Evolutionary conservation across 2,888 invertebrate genomes (phyloP).

Genomic region (Myopa testacea): DNA sequence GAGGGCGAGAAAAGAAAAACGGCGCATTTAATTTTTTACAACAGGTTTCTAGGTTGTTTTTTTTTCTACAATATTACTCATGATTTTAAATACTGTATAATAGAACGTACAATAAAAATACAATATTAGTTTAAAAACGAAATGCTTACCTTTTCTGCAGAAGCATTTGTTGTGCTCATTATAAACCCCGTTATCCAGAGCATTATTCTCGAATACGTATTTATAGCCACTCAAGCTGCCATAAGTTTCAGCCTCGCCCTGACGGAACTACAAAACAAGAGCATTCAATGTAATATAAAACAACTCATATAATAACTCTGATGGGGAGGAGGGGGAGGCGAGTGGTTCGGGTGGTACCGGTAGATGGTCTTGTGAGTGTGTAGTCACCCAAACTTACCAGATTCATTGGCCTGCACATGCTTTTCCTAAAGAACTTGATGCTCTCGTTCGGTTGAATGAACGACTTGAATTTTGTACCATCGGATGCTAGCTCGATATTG

Average conservation of each 20-base stretch:
- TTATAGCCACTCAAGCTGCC: constrained; percentile 77
- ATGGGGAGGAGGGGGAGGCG: too few species aligned
- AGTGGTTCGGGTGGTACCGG: neutral
- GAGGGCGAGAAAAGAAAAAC: too few species aligned
- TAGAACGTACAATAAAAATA: too few species aligned
- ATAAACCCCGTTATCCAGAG: constrained; percentile 81
- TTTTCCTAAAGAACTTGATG: constrained; percentile 83
- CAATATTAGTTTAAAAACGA: too few species aligned
- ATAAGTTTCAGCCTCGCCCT: constrained; percentile 72
- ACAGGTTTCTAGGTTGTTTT: too few species aligned
- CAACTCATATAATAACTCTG: neutral
- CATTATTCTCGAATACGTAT: constrained; percentile 81
- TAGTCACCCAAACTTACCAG: constrained; percentile 72
- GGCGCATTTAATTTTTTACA: too few species aligned
- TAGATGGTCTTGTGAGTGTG: neutral
- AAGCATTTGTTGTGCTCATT: constrained; percentile 85
- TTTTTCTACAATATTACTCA: too few species aligned
- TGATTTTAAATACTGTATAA: too few species aligned
- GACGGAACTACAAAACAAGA: constrained; percentile 47
- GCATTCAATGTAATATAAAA: neutral
- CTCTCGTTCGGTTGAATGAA: constrained; percentile 77
- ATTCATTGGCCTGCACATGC: constrained; percentile 84
- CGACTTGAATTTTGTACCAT: constrained; percentile 87
- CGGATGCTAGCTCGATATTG: constrained; percentile 81
- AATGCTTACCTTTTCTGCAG: constrained; percentile 75